Evolutionary conservation across 2,797 vertebrate species (phyloP).

Genomic region (Saxicola maurus): DNA sequence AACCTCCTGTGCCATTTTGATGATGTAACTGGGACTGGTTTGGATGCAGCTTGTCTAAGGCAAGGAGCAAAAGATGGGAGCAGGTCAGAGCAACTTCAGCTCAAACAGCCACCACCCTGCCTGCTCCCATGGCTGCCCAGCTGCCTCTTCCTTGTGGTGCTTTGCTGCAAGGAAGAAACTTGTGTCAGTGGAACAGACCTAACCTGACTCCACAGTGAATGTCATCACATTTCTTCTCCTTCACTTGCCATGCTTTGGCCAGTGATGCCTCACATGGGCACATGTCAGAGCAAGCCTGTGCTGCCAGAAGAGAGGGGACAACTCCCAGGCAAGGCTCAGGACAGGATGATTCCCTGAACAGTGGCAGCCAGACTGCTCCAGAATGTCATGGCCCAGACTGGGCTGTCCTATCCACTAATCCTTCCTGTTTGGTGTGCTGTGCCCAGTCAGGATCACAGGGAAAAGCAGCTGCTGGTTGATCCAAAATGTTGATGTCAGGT

Average conservation of each 20-base stretch:
- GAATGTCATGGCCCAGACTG: fast-evolving
- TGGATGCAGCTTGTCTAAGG: background rate
- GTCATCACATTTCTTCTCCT: background rate
- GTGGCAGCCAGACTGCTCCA: background rate
- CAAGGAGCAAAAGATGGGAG: background rate
- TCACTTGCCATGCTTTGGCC: background rate
- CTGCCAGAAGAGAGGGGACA: background rate
- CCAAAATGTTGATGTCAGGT: background rate
- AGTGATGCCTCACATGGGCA: fast-evolving
- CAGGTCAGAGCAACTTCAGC: background rate
- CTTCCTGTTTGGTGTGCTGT: background rate
- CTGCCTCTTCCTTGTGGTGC: background rate
- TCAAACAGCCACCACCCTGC: background rate
- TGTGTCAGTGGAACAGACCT: background rate
- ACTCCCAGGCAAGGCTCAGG: background rate
- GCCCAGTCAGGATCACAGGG: background rate
- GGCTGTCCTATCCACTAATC: background rate
- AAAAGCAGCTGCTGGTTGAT: background rate
- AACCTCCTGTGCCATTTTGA: background rate
- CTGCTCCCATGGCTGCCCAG: background rate
- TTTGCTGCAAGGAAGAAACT: background rate
- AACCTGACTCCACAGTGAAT: background rate
- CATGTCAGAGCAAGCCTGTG: background rate
- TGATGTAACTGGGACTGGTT: background rate
- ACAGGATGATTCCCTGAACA: background rate